Conservation (phyloP, 1,140 invertebrate genomes). For the Meteorus sp. region DNA sequence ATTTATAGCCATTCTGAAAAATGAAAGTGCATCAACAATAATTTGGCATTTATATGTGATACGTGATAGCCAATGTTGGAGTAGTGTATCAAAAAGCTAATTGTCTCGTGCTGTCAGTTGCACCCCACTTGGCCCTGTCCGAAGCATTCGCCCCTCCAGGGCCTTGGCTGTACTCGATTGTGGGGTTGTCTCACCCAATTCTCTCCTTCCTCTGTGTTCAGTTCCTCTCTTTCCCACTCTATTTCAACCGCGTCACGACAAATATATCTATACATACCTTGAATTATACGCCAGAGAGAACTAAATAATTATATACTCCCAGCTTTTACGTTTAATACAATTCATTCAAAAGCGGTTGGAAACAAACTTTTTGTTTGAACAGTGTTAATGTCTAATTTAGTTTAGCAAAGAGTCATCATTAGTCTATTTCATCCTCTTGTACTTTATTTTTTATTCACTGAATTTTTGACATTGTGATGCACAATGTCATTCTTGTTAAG, state of each 20-base stretch:
- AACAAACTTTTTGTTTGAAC: conserved; percentile 44
- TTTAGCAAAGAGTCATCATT: background rate
- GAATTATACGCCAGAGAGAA: conserved; percentile 51
- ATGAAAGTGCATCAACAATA: background rate
- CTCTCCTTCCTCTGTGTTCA: too few species aligned
- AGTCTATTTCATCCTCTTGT: background rate
- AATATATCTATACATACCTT: conserved; percentile 35
- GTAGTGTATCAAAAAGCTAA: conserved; percentile 48
- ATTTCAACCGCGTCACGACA: conserved; percentile 11
- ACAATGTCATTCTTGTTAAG: background rate
- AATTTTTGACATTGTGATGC: background rate
- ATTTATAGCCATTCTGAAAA: too few species aligned
- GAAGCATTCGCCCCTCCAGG: conserved; percentile 47
- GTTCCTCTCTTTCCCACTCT: conserved; percentile 16
- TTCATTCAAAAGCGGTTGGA: too few species aligned
- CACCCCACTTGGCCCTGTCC: conserved; percentile 52
- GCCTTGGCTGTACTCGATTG: conserved; percentile 4
- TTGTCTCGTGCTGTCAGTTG: conserved; percentile 55
- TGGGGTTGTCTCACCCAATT: conserved; percentile 30
- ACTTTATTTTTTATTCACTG: too few species aligned
- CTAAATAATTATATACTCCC: conserved; percentile 52
- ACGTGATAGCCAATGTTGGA: conserved; percentile 32
- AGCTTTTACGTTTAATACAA: too few species aligned
- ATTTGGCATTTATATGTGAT: conserved; percentile 5
- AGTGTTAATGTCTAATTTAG: conserved; percentile 30